phyloP scores from a whole-genome alignment of 2,113 vertebrate species.

The Platysternon megacephalum region DNA sequence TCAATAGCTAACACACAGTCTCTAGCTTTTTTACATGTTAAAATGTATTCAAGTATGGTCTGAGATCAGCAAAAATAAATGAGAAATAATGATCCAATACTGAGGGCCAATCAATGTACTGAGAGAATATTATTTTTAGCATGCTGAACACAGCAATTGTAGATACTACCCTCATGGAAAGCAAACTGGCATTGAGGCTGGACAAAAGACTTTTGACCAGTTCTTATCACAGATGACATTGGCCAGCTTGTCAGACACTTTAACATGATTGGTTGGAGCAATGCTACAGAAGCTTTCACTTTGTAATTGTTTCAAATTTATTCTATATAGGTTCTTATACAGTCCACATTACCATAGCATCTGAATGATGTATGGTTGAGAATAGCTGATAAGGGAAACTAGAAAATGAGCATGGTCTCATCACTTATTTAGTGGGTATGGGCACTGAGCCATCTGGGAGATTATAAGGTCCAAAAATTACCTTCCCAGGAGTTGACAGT shows the following conservation, averaged over 20 bases:
- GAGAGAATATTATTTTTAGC: background rate
- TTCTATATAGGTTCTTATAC: background rate
- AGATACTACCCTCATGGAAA: background rate
- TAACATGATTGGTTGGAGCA: background rate
- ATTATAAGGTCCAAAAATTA: background rate
- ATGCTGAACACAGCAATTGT: background rate
- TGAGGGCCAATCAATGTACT: background rate
- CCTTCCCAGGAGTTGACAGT: background rate
- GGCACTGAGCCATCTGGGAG: background rate
- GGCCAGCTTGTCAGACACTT: background rate
- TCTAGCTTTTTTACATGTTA: slow-evolving; percentile 26
- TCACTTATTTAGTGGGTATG: background rate
- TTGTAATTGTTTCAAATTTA: background rate
- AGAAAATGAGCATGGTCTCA: background rate
- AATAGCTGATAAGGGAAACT: background rate
- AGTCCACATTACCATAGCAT: background rate
- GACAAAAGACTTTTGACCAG: background rate
- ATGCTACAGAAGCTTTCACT: background rate
- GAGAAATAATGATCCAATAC: background rate
- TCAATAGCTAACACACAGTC: background rate
- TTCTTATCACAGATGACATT: background rate
- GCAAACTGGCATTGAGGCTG: accelerated
- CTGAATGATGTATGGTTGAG: background rate
- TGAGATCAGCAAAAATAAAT: background rate
- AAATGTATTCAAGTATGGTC: background rate